Evolutionary conservation across 2,888 invertebrate species (phyloP), one percentile per base, ranked within the genome.

Genomic region (Pammene fasciana): DNA sequence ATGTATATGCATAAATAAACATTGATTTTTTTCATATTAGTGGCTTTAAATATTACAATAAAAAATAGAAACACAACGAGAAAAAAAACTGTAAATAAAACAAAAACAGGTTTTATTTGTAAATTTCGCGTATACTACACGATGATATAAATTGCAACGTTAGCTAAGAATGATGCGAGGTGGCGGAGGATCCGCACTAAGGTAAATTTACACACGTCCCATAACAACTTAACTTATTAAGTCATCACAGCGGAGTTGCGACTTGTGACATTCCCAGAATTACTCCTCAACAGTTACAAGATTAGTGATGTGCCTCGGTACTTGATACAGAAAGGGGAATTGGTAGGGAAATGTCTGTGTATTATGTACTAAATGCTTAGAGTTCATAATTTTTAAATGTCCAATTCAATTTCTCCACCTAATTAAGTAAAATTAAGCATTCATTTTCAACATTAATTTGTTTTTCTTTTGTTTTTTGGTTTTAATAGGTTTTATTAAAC

Each of bases 201-300:
- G 89, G 90, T 89, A 89, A 91, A 92, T 92, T 92, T 91, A 89
- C 90, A 87, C 90, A 85, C 82, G 84, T 82, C 85, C 83, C 84
- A 82, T 88, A 86, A 87, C 90, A 87, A 89, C 85, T 87, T 87
- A 87, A 90, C 86, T 89, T 90, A 90, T 91, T 90, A 90, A 88
- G 87, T 86, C 89, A 84, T 90, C 89, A 86, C 82, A 74, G 82
- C 80, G 82, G 80, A 78, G 78, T 75, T 72, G 75, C 75, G 80
- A 82, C 82, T 85, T 83, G 83, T 85, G 81, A 85, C 87, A 89
- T 89, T 88, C 82, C 84, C 75, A 38, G n/a, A 50, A 38, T 41
- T 48, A 61, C 61, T 48, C 61, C 38, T 41, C 38, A 41, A 62
- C 52, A 36, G 18, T 61, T 36, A 54, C 11, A 11, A 38, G n/a